Conservation (phyloP, 2,888 invertebrate genomes). For the Bhutanitis thaidina region DNA sequence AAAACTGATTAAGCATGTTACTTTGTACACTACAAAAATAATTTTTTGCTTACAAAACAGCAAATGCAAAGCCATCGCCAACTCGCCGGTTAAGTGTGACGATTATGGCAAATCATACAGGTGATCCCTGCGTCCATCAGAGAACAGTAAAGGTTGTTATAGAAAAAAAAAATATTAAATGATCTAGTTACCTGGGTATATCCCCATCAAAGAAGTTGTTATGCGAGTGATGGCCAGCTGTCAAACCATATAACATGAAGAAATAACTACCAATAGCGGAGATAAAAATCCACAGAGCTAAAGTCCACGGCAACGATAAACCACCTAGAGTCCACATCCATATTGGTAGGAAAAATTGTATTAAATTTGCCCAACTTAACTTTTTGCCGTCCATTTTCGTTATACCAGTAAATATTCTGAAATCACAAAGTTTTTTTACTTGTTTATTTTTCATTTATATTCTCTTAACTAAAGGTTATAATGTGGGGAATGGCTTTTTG, state of each 20-base stretch:
- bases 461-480: too few species aligned
- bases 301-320: constrained; percentile 45
- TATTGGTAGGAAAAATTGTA: constrained; percentile 56
- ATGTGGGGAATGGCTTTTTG: too few species aligned
- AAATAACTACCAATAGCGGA: constrained; percentile 77
- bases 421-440: constrained; percentile 23
- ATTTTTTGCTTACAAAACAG: too few species aligned
- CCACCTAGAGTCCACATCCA: constrained; percentile 65
- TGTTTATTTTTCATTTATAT: too few species aligned
- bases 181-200: constrained; percentile 75
- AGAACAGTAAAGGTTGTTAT: too few species aligned
- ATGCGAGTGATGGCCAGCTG: constrained; percentile 90
- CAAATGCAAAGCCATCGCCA: too few species aligned
- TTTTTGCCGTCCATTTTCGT: constrained; percentile 43
- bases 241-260: constrained; percentile 84
- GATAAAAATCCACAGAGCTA: constrained; percentile 78
- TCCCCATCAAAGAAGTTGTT: constrained; percentile 91
- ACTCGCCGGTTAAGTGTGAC: too few species aligned
- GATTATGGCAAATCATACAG: too few species aligned
- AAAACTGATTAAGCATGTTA: too few species aligned
- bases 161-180: background rate
- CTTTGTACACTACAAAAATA: too few species aligned
- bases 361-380: constrained; percentile 40
- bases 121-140: too few species aligned
- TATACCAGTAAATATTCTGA: constrained; percentile 38